These are phyloP conservation scores for Tokudaia tokunoshimensis DNA, from an alignment of 2,797 vertebrate species.

Conservation along the genomic window DNA sequence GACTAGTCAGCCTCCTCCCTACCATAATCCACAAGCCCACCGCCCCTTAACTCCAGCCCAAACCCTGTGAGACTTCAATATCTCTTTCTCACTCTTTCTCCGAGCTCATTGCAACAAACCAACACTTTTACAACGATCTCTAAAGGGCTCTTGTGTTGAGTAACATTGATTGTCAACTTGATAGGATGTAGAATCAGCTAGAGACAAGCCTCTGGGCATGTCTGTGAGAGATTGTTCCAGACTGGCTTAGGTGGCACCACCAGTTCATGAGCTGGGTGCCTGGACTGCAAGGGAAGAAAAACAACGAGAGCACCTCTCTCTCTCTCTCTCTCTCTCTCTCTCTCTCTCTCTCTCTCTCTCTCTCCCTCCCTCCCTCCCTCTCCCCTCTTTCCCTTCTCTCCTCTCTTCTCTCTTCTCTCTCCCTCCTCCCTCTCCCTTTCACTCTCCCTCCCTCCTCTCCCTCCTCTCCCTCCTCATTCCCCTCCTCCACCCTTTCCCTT, in stretches of 20 bases:
- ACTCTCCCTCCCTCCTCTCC: not conserved
- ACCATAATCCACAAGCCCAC: not conserved
- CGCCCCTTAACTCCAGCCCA: not conserved
- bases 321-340: not conserved
- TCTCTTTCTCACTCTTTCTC: not conserved
- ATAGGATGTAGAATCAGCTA: not conserved
- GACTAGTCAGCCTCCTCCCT: not conserved
- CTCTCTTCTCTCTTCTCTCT: too few relatives aligned
- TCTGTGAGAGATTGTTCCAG: not conserved
- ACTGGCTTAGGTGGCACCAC: not conserved
- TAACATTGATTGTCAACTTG: not conserved
- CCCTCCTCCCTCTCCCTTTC: too few relatives aligned
- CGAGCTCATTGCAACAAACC: not conserved
- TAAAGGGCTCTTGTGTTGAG: not conserved
- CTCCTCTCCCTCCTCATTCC: too few relatives aligned
- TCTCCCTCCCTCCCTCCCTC: too few relatives aligned
- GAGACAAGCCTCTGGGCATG: not conserved
- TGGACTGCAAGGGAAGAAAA: not conserved
- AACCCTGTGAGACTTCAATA: not conserved
- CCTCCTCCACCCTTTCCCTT: fast-evolving
- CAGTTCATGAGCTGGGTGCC: not conserved
- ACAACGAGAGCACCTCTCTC: too few relatives aligned
- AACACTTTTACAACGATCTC: not conserved
- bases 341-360: not conserved
- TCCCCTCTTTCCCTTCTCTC: too few relatives aligned